Conservation (phyloP, 2,797 vertebrate species). For the Brachyalestes nurse region DNA sequence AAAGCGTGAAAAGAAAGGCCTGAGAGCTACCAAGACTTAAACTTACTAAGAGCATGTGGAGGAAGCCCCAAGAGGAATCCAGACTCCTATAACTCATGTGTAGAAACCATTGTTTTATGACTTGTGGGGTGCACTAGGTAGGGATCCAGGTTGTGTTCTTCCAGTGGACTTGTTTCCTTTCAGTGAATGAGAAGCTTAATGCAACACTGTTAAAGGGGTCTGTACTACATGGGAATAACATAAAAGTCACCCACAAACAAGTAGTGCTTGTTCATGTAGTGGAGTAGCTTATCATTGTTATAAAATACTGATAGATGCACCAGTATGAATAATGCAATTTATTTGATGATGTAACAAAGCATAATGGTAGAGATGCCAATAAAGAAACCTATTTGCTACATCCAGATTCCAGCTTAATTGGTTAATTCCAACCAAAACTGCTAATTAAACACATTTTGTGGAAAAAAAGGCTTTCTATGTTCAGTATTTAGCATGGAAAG, state of each 20-base stretch:
- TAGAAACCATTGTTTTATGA: background rate
- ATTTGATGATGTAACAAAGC: background rate
- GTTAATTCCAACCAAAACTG: background rate
- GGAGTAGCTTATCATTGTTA: background rate
- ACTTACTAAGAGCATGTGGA: no score
- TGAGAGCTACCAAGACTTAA: no score
- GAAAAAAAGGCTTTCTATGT: background rate
- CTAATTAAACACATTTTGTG: background rate
- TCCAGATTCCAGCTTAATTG: background rate
- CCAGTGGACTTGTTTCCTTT: slow-evolving; percentile 13
- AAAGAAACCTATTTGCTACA: background rate
- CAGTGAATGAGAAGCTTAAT: background rate
- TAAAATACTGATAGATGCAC: background rate
- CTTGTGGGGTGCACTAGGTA: background rate
- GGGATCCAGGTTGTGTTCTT: background rate
- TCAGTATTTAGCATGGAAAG: slow-evolving; percentile 28
- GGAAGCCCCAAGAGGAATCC: no score
- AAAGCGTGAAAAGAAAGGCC: no score
- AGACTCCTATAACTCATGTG: background rate
- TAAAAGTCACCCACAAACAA: background rate
- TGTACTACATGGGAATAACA: background rate
- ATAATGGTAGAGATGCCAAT: background rate
- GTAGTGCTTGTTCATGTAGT: background rate
- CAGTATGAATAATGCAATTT: no score
- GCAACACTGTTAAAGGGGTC: slow-evolving; percentile 18